Evolutionary conservation across 1,140 invertebrate genomes (phyloP), one percentile per base, ranked within the genome.

Genomic region (Carcinoscorpius rotundicauda): DNA sequence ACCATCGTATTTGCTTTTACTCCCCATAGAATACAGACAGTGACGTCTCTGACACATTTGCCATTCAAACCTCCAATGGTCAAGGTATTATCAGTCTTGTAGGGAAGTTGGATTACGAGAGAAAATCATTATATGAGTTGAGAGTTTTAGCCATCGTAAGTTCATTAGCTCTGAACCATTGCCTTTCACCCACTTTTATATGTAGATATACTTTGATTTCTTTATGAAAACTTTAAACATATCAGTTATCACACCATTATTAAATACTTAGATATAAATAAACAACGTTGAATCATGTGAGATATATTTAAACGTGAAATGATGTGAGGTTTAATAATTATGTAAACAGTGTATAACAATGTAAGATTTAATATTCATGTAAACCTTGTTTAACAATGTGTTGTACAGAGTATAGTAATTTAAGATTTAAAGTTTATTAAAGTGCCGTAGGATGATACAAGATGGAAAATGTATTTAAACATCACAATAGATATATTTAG

Each of bases 101-200:
- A 59, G 86, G 86, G 53, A 75, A 81, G 10, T 80, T 96, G 61
- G 92, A 95, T 78, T 96, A 93, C 73, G 93, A 95, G 73, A 82
- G 79, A 58, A 91, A 93, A 77, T 89, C 87, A 59, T 76, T 95
- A 2, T 92, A 96, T 75, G 91, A 95, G 76, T 75, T 94, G 53
- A 80, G 88, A 70, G 81, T 95, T 6, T 75, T 94, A 65, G 92
- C 91, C 3, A 83, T 90, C 0, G 92, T 78, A 81, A 79, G 71
- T 66, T 58, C 5, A 62, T 55, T 1, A 55, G 6, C n/a, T 8
- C n/a, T 60, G 8, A 58, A 67, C 51, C 11, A 29, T 29, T 29
- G 29, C 29, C 29, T 29, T 29, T 29, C 2, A 29, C 29, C 29
- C 29, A 0, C 29, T 1, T 29, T 29, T 29, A 29, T 29, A 29